Conservation (phyloP, 2,797 vertebrate genomes). For the Parambassis ranga region DNA sequence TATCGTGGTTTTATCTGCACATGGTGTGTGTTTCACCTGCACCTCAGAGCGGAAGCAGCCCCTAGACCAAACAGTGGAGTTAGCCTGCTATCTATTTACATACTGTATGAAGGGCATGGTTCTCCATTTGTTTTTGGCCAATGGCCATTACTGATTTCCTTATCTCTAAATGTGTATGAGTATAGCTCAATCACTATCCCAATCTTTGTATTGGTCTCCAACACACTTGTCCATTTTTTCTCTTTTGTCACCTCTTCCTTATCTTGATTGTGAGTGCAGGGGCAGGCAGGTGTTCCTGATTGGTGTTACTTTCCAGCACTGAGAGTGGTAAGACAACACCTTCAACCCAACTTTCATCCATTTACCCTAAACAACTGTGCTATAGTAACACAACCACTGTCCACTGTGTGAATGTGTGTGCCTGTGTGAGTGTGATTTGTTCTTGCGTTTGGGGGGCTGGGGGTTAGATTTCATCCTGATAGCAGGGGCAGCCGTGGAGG, state of each 20-base stretch:
- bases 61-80: not conserved
- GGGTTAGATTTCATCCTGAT: conserved; percentile 82
- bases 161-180: not conserved
- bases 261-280: conserved; percentile 59
- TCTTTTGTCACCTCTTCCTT: conserved; percentile 55
- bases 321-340: conserved; percentile 64
- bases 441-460: conserved; percentile 64
- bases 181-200: conserved; percentile 6
- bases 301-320: conserved; percentile 43
- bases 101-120: not conserved
- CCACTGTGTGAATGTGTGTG: conserved; percentile 22
- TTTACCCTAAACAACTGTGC: conserved; percentile 72
- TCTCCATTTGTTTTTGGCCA: not conserved
- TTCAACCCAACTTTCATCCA: conserved; percentile 55
- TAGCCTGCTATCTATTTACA: not conserved
- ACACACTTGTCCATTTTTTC: conserved; percentile 44
- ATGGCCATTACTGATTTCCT: not conserved
- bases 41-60: not conserved
- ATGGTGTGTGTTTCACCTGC: not conserved
- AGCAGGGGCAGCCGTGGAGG: conserved; percentile 75
- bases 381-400: conserved; percentile 62
- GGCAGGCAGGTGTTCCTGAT: conserved; percentile 66
- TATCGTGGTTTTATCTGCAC: not conserved
- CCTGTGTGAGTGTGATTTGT: conserved; percentile 61
- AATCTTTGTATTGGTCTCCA: not conserved